Base-by-base conservation (phyloP, 1,140 invertebrate species). In the Atopsyche davidsoni region DNA sequence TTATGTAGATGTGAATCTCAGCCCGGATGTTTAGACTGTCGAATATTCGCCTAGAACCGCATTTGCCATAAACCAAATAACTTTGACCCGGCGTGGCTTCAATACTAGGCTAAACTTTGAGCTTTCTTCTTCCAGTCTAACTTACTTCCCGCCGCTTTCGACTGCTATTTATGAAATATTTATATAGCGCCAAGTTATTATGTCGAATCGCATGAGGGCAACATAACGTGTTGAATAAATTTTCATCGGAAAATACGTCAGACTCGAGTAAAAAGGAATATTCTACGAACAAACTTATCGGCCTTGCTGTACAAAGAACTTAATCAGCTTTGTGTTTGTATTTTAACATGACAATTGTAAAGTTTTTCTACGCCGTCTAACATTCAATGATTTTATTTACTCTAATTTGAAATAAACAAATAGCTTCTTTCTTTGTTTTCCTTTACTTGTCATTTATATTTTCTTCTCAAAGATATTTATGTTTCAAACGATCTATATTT, bases 151-250 rank as follows among this genome's bases (percentile, higher is more conserved):
- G 24, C 25, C 25, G 31, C 36, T 50, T 43, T 43, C 42, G 35
- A 14, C 46, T 45, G 14, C 35, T 55, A 46, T 50, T 55, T 50
- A 42, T 50, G 25, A 39, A 50, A 50, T 50, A 50, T 50, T 50
- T 55, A 55, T 55, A 47, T 51, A 50, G 36, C 38, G 19, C 31
- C 31, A 46, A 55, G 47, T 55, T 55, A 55, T 48, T 55, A 55
- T 46, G 53, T 50, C 45, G 47, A 51, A 51, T 55, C 46, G 53
- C 47, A 41, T 39, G 43, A 50, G 53, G 46, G 47, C 42, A 55
- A 47, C 47, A 55, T 50, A 55, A 50, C 53, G 53, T 46, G 46
- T 51, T 55, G 53, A 55, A 51, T 51, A 51, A 55, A 50, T 55
- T 55, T 55, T 55, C 47, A 51, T 49, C 46, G 46, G 46, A 50